phyloP scores from a whole-genome alignment of 37 sponge, comb jelly and placozoan genomes.

The Corticium candelabrum region DNA sequence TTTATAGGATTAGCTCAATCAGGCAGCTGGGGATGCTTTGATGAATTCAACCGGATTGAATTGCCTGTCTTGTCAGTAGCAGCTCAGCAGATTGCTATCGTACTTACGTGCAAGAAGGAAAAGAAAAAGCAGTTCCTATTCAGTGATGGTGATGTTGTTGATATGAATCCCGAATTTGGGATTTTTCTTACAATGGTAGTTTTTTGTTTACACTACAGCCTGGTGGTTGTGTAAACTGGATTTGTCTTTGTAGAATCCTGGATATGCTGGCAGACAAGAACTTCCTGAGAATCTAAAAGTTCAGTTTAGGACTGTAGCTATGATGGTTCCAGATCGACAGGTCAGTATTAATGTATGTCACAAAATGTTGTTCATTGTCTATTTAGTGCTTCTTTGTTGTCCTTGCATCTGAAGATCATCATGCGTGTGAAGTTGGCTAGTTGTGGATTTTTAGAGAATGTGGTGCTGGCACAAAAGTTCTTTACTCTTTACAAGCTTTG shows the following conservation, averaged over 20 bases:
- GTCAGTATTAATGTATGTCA: neutral
- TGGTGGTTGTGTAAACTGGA: neutral
- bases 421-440: constrained; percentile 29
- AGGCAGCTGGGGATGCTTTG: constrained; percentile 31
- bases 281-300: constrained; percentile 34
- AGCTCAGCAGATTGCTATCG: constrained; percentile 32
- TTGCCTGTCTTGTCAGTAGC: constrained; percentile 31
- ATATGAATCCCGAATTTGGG: constrained; percentile 26
- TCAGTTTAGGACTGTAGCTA: constrained; percentile 30
- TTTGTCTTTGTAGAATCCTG: constrained; percentile 16
- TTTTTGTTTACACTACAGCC: too few relatives aligned
- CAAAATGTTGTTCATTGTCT: neutral
- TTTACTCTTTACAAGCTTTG: constrained; percentile 35
- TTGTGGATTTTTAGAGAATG: constrained; percentile 29
- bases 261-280: constrained; percentile 34
- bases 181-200: constrained; percentile 24
- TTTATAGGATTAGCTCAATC: constrained; percentile 26
- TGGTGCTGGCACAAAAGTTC: constrained; percentile 24
- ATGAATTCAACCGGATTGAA: constrained; percentile 31
- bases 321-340: constrained; percentile 41
- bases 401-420: constrained; percentile 49
- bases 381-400: neutral
- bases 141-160: constrained; percentile 28
- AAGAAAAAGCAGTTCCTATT: constrained; percentile 24
- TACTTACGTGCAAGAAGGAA: constrained; percentile 23